A percentile compares a stretch with the other conserved stretches of the same genome.
phyloP scores from a whole-genome alignment of 2,888 invertebrate species.

The Caenorhabditis angaria region DNA sequence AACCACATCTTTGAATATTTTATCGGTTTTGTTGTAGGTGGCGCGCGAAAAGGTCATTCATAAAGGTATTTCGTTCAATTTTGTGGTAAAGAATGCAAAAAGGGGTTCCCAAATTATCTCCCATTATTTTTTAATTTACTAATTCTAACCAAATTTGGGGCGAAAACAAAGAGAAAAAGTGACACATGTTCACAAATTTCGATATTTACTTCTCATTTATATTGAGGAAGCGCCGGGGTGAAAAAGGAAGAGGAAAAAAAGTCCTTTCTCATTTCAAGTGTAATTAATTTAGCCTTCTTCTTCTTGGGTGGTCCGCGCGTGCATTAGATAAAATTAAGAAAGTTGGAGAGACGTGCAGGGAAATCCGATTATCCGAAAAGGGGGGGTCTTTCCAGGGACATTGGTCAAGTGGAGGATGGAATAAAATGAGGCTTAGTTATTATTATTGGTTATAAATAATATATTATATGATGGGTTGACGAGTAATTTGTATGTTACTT shows the following conservation, averaged over 20 bases:
- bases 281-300: conserved; percentile 48
- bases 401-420: conserved; percentile 1
- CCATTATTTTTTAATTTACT: too few species aligned
- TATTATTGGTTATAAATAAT: too few species aligned
- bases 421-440: background rate
- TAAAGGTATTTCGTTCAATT: background rate
- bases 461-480: background rate
- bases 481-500: background rate
- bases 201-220: background rate
- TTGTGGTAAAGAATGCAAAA: too few species aligned
- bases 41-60: background rate
- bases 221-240: too few species aligned
- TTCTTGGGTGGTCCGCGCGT: background rate
- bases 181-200: background rate
- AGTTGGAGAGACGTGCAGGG: background rate
- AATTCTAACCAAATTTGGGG: background rate
- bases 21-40: too few species aligned
- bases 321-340: background rate
- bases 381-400: background rate
- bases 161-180: background rate
- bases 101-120: background rate
- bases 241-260: background rate
- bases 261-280: conserved; percentile 26
- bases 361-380: background rate
- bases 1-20: too few species aligned